Evolutionary conservation across 2,797 vertebrate genomes (phyloP).

Genomic region (Schizothorax lantsangensis): DNA sequence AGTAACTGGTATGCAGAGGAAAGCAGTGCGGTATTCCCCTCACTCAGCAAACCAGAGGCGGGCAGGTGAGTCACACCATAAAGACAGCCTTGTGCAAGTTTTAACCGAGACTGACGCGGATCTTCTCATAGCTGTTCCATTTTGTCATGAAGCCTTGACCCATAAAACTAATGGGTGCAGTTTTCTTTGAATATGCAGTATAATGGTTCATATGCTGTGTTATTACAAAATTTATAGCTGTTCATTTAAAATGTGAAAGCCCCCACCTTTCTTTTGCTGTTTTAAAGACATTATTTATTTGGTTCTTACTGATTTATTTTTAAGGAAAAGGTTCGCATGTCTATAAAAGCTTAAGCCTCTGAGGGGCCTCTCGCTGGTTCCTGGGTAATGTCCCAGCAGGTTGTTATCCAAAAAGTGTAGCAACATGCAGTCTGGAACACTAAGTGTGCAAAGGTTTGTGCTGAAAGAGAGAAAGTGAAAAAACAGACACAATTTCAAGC

Average conservation of each 20-base stretch:
- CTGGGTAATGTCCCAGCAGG: constrained; percentile 64
- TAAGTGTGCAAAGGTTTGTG: constrained; percentile 72
- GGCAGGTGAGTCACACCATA: constrained; percentile 37
- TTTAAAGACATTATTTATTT: constrained; percentile 39
- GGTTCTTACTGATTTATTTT: constrained; percentile 27
- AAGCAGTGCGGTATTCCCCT: constrained; percentile 25
- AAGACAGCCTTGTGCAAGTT: constrained; percentile 38
- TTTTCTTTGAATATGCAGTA: constrained; percentile 25
- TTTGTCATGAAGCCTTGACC: constrained; percentile 25
- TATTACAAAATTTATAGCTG: constrained; percentile 22
- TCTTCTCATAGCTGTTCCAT: constrained; percentile 20
- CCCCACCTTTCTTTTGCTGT: background rate
- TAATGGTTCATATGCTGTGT: background rate
- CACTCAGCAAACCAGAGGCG: constrained; percentile 6
- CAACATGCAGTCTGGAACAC: constrained; percentile 70
- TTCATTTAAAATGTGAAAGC: background rate
- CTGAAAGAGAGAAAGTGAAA: constrained; percentile 54
- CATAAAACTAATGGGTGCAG: constrained; percentile 27
- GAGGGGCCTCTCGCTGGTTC: constrained; percentile 58
- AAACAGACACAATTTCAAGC: constrained; percentile 75
- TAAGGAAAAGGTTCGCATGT: constrained; percentile 11
- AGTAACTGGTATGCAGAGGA: constrained; percentile 23
- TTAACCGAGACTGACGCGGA: constrained; percentile 37
- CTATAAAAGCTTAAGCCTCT: constrained; percentile 50
- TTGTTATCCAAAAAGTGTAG: constrained; percentile 71